Evolutionary conservation across 2,797 vertebrate species (phyloP), one percentile per base, ranked within the genome.

Genomic region (Champsocephalus esox): DNA sequence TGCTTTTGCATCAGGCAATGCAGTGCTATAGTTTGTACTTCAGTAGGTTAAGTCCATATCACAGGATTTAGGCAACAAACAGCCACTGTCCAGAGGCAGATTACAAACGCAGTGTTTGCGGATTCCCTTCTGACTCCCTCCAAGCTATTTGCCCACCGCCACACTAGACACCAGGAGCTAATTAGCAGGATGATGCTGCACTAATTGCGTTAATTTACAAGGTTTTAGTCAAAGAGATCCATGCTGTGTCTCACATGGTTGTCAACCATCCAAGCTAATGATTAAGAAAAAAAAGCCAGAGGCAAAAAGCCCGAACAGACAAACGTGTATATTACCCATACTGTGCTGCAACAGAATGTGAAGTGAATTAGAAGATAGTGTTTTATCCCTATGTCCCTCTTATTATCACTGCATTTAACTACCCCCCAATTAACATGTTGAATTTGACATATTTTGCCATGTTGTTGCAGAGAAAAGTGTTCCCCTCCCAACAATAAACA

Each of bases 191-290:
- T 96, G 97, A 96, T 96, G 96, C 96, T 96, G 96, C 95, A 95
- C 96, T 99, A 98, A 99, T 99, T 98, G 97, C 96, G 96, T 97
- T 98, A 97, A 98, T 99, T 98, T 98, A 97, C 96, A 97, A 97
- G 96, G 96, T 97, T 98, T 98, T 96, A 97, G 96, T 97, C 96
- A 98, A 97, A 97, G 96, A 95, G 95, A 97, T 96, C 93, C 93
- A 95, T 94, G 95, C 95, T 96, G 95, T 94, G 95, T 94, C 95
- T 96, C 95, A 95, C 95, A 95, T 93, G 92, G 94, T 95, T 97
- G 96, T 97, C 96, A 97, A 94, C 92, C 93, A 94, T 96, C 95
- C 59, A 87, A 96, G 95, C 94, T 96, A 97, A 97, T 97, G 96
- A 97, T 96, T 95, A 96, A 95, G 94, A 96, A 66, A 84, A 55